Evolutionary conservation across 2,797 vertebrate species (phyloP).

Genomic region (Tangara arthus): DNA sequence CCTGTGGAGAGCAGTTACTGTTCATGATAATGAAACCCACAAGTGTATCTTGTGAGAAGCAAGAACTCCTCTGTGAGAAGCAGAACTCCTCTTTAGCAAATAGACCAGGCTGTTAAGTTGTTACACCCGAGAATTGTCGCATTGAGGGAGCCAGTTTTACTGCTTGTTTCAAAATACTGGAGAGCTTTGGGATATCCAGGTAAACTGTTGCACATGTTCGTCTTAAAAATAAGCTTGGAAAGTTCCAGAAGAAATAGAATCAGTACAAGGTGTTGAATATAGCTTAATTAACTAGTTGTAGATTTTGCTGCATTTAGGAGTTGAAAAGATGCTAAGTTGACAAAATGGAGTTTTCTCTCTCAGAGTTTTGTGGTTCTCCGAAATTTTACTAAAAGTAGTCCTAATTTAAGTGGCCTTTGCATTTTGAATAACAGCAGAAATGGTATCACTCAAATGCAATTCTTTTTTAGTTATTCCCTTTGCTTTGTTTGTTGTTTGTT

Average conservation of each 20-base stretch:
- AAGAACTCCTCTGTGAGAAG: background rate
- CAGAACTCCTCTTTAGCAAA: background rate
- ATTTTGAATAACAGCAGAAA: background rate
- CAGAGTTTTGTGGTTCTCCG: background rate
- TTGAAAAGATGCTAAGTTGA: background rate
- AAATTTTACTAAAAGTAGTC: background rate
- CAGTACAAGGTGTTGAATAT: background rate
- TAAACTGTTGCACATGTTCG: background rate
- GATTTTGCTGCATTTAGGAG: background rate
- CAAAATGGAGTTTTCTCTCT: background rate
- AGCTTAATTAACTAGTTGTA: background rate
- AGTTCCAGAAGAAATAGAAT: background rate
- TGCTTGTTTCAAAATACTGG: background rate
- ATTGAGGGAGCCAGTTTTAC: background rate
- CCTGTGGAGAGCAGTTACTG: slow-evolving; percentile 36
- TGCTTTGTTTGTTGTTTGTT: background rate
- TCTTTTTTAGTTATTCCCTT: background rate
- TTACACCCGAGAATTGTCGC: background rate
- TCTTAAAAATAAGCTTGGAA: background rate
- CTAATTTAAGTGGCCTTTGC: background rate
- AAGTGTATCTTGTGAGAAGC: background rate
- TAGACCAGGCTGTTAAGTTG: background rate
- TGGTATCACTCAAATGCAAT: background rate
- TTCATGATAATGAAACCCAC: slow-evolving; percentile 6
- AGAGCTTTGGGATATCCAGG: slow-evolving; percentile 23